phyloP scores from a whole-genome alignment of 2,888 invertebrate species.

The Spilarctia lutea region DNA sequence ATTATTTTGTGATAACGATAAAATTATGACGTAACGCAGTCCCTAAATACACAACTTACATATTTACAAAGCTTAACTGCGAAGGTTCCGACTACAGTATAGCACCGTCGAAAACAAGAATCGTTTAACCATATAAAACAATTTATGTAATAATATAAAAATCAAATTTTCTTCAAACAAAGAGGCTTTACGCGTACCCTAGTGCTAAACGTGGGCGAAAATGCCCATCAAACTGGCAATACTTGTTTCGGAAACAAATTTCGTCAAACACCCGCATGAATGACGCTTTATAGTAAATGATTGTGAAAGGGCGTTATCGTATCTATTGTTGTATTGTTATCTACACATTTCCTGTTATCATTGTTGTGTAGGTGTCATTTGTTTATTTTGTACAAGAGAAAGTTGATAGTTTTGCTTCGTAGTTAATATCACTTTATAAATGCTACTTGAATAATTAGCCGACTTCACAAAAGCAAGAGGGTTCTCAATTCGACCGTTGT shows the following conservation, averaged over 20 bases:
- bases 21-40: background rate
- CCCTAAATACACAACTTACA: background rate
- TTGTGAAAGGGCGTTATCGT: slow-evolving; percentile 56
- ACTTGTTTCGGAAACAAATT: background rate
- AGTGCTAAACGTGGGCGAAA: background rate
- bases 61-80: background rate
- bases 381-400: slow-evolving; percentile 52
- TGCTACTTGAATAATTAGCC: background rate
- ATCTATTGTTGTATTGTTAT: slow-evolving; percentile 66
- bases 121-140: background rate
- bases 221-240: background rate
- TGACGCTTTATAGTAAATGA: slow-evolving; percentile 43
- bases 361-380: slow-evolving; percentile 51
- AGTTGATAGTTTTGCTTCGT: slow-evolving; percentile 42
- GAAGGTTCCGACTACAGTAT: background rate
- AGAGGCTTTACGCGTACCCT: background rate
- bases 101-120: background rate
- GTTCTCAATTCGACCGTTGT: no score
- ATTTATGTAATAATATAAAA: background rate
- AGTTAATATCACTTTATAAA: background rate
- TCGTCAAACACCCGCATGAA: slow-evolving; percentile 23
- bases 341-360: slow-evolving; percentile 67
- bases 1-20: background rate
- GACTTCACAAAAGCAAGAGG: no score
- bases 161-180: background rate